Evolutionary conservation across 2,113 vertebrate genomes (phyloP).

Genomic region (Spea bombifrons): DNA sequence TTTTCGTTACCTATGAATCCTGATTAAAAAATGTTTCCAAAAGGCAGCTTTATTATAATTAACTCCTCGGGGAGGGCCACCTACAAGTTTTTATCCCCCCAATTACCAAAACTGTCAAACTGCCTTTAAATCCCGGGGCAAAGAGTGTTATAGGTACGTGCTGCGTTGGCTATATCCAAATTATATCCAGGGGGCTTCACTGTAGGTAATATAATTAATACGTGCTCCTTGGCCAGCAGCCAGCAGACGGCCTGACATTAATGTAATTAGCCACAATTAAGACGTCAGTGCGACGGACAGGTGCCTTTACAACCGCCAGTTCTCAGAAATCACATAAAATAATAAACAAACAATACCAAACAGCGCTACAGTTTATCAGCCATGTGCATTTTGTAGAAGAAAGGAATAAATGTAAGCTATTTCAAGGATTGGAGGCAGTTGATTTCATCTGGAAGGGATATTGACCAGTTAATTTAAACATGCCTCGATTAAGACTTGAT

Average conservation of each 20-base stretch:
- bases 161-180: conserved; percentile 12
- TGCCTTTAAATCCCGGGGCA: not conserved
- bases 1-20: too few relatives aligned
- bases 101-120: not conserved
- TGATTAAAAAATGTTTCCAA: too few relatives aligned
- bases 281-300: conserved; percentile 26
- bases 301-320: conserved; percentile 27
- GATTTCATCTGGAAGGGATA: too few relatives aligned
- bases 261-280: conserved; percentile 37
- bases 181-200: conserved; percentile 24
- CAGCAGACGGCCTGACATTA: conserved; percentile 19
- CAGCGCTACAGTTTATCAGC: not conserved
- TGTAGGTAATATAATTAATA: conserved; percentile 38
- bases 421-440: too few relatives aligned
- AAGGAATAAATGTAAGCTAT: too few relatives aligned
- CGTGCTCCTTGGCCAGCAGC: conserved; percentile 37
- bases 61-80: not conserved
- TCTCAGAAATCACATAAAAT: not conserved
- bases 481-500: too few relatives aligned
- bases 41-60: not conserved
- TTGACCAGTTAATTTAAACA: too few relatives aligned
- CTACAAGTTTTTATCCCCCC: not conserved
- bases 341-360: not conserved
- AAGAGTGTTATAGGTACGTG: conserved; percentile 37
- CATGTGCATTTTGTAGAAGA: too few relatives aligned